phyloP scores from a whole-genome alignment of 2,113 vertebrate genomes.

The Arothron firmamentum region DNA sequence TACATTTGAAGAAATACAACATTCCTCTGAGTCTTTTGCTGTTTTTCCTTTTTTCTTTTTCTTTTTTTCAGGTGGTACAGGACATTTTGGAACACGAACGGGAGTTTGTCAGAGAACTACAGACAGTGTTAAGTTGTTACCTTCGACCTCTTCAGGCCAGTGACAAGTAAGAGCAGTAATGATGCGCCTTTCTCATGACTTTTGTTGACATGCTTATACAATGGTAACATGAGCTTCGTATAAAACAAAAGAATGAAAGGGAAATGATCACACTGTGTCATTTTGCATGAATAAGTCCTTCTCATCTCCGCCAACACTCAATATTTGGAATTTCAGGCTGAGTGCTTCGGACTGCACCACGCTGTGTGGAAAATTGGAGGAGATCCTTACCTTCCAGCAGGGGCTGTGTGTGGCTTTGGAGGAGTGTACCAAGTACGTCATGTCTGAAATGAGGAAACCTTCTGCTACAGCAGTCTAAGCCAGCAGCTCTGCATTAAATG shows the following conservation, averaged over 20 bases:
- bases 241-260: neutral
- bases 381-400: constrained; percentile 92
- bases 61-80: constrained; percentile 84
- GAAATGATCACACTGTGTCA: neutral
- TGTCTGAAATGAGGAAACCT: neutral
- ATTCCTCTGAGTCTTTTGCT: neutral
- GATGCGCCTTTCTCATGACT: neutral
- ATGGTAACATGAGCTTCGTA: neutral
- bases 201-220: neutral
- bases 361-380: constrained; percentile 91
- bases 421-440: constrained; percentile 90
- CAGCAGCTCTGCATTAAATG: neutral
- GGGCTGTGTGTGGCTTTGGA: constrained; percentile 87
- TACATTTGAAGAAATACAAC: no score
- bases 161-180: constrained; percentile 86
- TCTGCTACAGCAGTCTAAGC: neutral
- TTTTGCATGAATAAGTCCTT: neutral
- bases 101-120: constrained; percentile 94
- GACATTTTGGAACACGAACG: constrained; percentile 96
- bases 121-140: constrained; percentile 86
- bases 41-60: neutral
- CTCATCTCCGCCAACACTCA: neutral
- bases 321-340: constrained; percentile 71
- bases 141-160: constrained; percentile 89
- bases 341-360: constrained; percentile 78